Evolutionary conservation across 23 tunicate species (phyloP).

Genomic region (Halocynthia roretzi): DNA sequence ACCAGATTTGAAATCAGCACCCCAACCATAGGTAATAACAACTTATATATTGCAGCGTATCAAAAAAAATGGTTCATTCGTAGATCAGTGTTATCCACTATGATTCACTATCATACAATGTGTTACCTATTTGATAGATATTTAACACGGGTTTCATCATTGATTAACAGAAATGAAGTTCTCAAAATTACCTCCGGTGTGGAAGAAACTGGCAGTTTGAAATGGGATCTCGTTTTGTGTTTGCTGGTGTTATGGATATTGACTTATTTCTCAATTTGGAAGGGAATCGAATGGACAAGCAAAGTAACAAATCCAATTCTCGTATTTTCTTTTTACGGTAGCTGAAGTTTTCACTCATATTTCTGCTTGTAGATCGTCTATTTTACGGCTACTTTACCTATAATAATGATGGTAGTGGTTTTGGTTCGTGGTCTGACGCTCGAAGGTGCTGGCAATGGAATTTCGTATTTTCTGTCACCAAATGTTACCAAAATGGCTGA

Average conservation of each 20-base stretch:
- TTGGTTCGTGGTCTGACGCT: conserved; percentile 34
- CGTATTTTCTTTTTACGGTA: too few relatives aligned
- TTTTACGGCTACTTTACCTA: conserved; percentile 35
- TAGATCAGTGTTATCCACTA: too few relatives aligned
- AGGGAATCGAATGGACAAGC: conserved; percentile 48
- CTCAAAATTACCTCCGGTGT: conserved; percentile 36
- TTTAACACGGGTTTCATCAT: too few relatives aligned
- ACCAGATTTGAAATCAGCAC: too few relatives aligned
- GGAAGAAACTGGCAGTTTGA: conserved; percentile 23
- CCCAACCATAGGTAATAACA: too few relatives aligned
- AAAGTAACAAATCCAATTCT: conserved; percentile 18
- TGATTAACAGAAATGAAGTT: neutral
- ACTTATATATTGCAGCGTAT: too few relatives aligned
- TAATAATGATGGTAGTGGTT: conserved; percentile 24
- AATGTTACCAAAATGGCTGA: conserved; percentile 26
- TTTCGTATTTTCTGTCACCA: conserved; percentile 19
- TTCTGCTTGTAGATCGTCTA: conserved; percentile 16
- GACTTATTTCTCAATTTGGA: conserved; percentile 30
- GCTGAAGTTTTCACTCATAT: too few relatives aligned
- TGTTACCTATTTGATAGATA: too few relatives aligned
- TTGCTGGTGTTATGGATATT: conserved; percentile 32
- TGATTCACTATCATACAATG: too few relatives aligned
- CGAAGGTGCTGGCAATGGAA: conserved; percentile 33
- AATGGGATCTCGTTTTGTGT: conserved; percentile 30
- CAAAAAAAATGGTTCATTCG: too few relatives aligned